Conservation (phyloP, 2,888 invertebrate species). For the Fragum fragum region DNA sequence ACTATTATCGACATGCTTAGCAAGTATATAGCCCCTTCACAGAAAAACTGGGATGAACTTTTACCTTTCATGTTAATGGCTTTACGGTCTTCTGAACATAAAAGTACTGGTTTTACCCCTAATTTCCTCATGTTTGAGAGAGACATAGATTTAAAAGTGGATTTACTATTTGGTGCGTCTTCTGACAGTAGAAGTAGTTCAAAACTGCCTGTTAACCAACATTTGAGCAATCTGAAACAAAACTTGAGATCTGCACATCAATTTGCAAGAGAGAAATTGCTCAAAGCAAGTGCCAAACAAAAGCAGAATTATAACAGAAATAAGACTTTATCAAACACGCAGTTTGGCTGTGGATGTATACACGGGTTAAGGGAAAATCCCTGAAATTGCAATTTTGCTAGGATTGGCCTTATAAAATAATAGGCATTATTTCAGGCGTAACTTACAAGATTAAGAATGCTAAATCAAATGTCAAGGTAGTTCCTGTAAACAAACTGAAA, state of each 20-base stretch:
- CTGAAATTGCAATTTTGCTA: too few species aligned
- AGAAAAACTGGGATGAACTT: slow-evolving; percentile 32
- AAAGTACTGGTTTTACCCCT: not conserved
- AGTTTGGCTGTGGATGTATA: too few species aligned
- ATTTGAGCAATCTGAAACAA: too few species aligned
- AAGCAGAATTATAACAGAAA: not conserved
- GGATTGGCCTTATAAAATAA: too few species aligned
- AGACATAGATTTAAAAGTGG: not conserved
- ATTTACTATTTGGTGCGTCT: not conserved
- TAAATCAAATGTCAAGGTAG: too few species aligned
- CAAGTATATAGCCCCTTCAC: slow-evolving; percentile 21
- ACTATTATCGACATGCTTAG: slow-evolving; percentile 27
- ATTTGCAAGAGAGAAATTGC: not conserved
- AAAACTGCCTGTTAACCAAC: too few species aligned
- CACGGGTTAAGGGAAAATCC: too few species aligned
- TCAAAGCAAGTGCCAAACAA: not conserved
- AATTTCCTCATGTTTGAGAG: not conserved
- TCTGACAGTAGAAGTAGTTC: not conserved
- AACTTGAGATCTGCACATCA: not conserved
- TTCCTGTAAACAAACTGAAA: too few species aligned
- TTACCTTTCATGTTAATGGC: slow-evolving; percentile 8
- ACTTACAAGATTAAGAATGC: too few species aligned
- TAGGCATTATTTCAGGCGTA: too few species aligned
- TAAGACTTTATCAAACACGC: too few species aligned
- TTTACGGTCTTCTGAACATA: slow-evolving; percentile 8